Evolutionary conservation across 2,797 vertebrate species (phyloP).

Genomic region (Danionella dracula): DNA sequence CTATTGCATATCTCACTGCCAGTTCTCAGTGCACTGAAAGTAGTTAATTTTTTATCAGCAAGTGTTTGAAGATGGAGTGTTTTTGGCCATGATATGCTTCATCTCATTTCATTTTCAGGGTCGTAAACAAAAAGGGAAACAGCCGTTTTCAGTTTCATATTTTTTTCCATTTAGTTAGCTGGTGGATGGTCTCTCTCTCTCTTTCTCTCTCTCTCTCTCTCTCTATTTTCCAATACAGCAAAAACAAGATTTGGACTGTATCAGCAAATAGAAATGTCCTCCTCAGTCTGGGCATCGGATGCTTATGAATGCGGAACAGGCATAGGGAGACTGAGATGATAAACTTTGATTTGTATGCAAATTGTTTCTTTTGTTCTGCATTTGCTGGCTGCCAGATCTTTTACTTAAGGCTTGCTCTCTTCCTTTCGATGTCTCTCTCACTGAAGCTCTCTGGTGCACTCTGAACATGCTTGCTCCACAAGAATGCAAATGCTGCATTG

Average conservation of each 20-base stretch:
- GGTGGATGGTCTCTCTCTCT: too few species aligned
- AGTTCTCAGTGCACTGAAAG: constrained; percentile 66
- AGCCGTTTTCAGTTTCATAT: constrained; percentile 63
- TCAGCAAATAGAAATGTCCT: constrained; percentile 67
- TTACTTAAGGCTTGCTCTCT: constrained; percentile 40
- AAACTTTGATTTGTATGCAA: constrained; percentile 78
- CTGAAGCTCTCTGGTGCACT: neutral
- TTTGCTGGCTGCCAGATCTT: constrained; percentile 52
- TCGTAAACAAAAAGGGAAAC: constrained; percentile 62
- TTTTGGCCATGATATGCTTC: constrained; percentile 68
- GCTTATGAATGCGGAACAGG: constrained; percentile 68
- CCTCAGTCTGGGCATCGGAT: constrained; percentile 62
- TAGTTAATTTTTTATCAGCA: constrained; percentile 63
- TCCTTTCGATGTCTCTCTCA: constrained; percentile 16
- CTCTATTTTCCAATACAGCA: neutral
- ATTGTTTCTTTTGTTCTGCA: constrained; percentile 65
- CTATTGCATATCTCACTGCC: constrained; percentile 63
- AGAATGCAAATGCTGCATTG: constrained; percentile 35
- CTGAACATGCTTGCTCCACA: neutral
- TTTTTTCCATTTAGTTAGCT: too few species aligned
- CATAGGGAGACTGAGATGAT: constrained; percentile 68
- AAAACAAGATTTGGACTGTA: constrained; percentile 55
- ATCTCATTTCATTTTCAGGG: constrained; percentile 74
- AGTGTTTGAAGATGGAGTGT: constrained; percentile 60
- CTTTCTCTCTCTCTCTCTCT: constrained; percentile 43